Evolutionary conservation across 2,113 vertebrate genomes (phyloP).

Genomic region (Clarias magur): DNA sequence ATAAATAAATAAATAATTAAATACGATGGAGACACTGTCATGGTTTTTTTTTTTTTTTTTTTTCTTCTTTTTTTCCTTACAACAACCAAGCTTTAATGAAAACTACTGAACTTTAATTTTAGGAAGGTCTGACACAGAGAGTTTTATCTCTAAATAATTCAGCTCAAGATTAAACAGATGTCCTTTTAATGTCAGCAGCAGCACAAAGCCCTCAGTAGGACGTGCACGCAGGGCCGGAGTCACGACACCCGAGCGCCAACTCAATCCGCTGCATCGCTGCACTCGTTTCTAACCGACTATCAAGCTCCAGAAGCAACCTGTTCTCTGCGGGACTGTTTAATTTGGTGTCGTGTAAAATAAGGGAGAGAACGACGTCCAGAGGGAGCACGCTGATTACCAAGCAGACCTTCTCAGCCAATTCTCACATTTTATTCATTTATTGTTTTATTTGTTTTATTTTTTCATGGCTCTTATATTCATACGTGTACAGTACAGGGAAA

Average conservation of each 20-base stretch:
- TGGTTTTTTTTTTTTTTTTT: neutral
- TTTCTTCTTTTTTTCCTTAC: neutral
- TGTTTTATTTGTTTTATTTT: neutral
- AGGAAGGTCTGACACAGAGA: neutral
- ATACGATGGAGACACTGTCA: neutral
- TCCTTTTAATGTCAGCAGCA: slow-evolving; percentile 40
- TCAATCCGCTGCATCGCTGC: slow-evolving; percentile 69
- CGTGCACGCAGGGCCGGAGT: slow-evolving; percentile 38
- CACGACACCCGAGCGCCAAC: slow-evolving; percentile 63
- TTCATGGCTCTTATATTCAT: neutral
- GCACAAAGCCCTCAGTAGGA: slow-evolving; percentile 49
- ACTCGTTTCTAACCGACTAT: slow-evolving; percentile 73
- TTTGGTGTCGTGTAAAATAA: slow-evolving; percentile 67
- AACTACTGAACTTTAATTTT: neutral
- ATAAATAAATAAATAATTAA: too few species aligned
- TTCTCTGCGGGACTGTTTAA: slow-evolving; percentile 68
- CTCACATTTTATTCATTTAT: neutral
- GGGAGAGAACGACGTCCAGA: slow-evolving; percentile 38
- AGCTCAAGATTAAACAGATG: slow-evolving; percentile 31
- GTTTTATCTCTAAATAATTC: slow-evolving; percentile 19
- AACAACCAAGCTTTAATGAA: neutral
- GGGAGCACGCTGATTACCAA: neutral
- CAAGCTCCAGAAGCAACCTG: slow-evolving; percentile 64
- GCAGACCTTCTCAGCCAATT: neutral
- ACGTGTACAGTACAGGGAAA: neutral